Conservation (phyloP, 2,888 invertebrate genomes). For the Pandemis corylana region DNA sequence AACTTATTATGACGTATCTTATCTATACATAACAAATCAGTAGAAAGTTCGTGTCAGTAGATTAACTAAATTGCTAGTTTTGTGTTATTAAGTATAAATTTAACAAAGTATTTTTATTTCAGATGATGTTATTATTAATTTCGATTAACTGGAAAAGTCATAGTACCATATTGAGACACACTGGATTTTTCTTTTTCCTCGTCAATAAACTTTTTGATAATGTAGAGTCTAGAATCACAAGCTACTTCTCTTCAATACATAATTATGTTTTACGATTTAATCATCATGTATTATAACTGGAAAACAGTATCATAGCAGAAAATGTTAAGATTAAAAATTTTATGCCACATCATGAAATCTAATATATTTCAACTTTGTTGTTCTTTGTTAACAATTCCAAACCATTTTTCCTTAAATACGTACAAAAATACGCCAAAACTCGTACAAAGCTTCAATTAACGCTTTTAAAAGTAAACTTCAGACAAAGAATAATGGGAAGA, state of each 20-base stretch:
- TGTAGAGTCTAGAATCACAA: no score
- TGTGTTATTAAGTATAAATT: no score
- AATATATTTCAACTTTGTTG: constrained; percentile 5
- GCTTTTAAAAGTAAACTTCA: constrained; percentile 13
- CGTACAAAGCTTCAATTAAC: constrained; percentile 7
- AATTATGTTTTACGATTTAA: no score
- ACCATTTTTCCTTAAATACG: background rate
- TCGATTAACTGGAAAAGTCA: no score
- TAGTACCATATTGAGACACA: no score
- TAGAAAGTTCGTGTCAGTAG: no score
- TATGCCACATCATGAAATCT: background rate
- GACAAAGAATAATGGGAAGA: constrained; percentile 11
- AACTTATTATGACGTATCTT: background rate
- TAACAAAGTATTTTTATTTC: no score
- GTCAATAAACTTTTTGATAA: no score
- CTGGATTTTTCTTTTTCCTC: no score
- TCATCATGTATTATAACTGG: background rate
- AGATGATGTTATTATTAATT: no score
- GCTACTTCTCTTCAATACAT: no score
- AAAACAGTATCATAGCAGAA: background rate
- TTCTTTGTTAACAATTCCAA: background rate
- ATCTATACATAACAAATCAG: no score
- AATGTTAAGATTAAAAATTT: background rate
- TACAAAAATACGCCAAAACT: constrained; percentile 3
- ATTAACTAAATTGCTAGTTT: background rate